Percentiles rank a stretch among this genome's conserved stretches.
phyloP scores from a whole-genome alignment of 2,113 vertebrate species.

The Pseudolaguvia tuberculata region DNA sequence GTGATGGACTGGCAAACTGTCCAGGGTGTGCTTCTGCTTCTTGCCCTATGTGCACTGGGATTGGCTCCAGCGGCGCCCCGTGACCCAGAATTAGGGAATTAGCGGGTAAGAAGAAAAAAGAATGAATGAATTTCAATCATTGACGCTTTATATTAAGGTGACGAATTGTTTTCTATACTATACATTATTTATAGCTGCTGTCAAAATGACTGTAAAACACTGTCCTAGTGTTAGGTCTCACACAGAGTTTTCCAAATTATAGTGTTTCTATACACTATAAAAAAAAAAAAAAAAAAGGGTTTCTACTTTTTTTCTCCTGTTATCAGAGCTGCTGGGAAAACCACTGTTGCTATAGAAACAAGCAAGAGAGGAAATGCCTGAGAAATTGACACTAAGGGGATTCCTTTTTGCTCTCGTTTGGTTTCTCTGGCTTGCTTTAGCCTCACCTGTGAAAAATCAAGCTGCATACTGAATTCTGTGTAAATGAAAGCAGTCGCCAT shows the following conservation, averaged over 20 bases:
- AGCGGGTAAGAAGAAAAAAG: too few species aligned
- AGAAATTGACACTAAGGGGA: conserved; percentile 39
- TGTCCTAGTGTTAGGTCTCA: background rate
- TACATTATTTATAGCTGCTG: too few species aligned
- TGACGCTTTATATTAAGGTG: too few species aligned
- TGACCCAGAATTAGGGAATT: too few species aligned
- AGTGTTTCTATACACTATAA: too few species aligned
- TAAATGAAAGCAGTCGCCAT: background rate
- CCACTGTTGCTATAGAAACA: conserved; percentile 45
- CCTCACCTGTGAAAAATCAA: background rate
- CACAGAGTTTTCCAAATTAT: conserved; percentile 8
- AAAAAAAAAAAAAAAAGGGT: too few species aligned
- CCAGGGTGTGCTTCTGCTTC: too few species aligned
- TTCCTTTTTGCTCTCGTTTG: conserved; percentile 21
- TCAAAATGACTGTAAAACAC: background rate
- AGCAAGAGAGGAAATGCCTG: conserved; percentile 29
- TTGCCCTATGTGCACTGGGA: too few species aligned
- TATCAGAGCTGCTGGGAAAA: conserved; percentile 35
- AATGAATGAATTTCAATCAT: background rate
- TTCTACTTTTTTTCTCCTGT: background rate
- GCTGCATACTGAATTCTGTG: background rate
- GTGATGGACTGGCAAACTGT: too few species aligned
- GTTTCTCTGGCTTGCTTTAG: background rate
- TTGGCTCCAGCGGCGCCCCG: too few species aligned
- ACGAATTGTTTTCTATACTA: too few species aligned